These are phyloP conservation scores for Drosophila robusta DNA, from an alignment of 2,888 invertebrate genomes.

Conservation along the genomic window DNA sequence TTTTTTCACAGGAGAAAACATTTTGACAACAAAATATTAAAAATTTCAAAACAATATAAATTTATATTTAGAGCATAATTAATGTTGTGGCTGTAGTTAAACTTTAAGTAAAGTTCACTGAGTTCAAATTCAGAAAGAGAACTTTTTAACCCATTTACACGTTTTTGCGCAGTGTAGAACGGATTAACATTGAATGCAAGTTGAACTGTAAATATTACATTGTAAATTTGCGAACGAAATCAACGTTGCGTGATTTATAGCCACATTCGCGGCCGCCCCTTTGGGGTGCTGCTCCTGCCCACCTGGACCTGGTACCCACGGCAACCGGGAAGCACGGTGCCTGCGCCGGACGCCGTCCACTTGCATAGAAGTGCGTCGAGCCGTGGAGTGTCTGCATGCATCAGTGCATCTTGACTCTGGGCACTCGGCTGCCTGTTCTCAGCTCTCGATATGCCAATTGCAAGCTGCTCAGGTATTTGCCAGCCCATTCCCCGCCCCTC, in stretches of 20 bases:
- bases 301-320: slow-evolving; percentile 26
- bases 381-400: slow-evolving; percentile 65
- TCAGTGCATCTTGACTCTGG: slow-evolving; percentile 61
- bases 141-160: no score
- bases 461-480: slow-evolving; percentile 16
- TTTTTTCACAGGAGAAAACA: no score
- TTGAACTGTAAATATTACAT: slow-evolving; percentile 46
- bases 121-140: no score
- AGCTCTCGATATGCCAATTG: slow-evolving; percentile 29
- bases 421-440: slow-evolving; percentile 10
- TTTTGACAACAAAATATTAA: no score
- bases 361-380: slow-evolving; percentile 63
- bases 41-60: background rate
- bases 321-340: slow-evolving; percentile 25
- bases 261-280: slow-evolving; percentile 19
- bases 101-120: no score
- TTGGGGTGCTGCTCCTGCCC: background rate
- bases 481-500: background rate
- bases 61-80: no score
- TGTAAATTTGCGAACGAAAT: slow-evolving; percentile 34
- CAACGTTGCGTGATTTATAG: slow-evolving; percentile 42
- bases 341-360: slow-evolving; percentile 21
- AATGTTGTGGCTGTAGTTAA: no score
- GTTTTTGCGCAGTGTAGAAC: background rate
- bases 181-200: slow-evolving; percentile 16